Evolutionary conservation across 2,888 invertebrate genomes (phyloP), one percentile per base, ranked within the genome.

Genomic region (Drosophila peninsularis): DNA sequence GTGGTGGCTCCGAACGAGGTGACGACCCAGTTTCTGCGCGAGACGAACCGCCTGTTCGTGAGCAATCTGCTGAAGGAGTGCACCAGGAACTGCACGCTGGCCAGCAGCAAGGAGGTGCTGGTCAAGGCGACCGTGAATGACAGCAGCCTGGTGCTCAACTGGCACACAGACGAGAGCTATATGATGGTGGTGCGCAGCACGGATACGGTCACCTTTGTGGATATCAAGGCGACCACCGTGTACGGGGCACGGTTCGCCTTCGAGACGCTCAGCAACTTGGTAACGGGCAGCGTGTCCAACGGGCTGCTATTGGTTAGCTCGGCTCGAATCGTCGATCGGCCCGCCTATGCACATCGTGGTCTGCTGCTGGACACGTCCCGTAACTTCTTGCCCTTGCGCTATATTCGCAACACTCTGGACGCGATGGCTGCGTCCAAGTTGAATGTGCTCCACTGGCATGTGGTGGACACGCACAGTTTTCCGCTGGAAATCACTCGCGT

Each of bases 401-500:
- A 94, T 49, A 95, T 97, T 21, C 94, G 94, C 80, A 94, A 94
- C 75, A 96, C 96, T 50, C 93, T 91, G 27, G 96, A 98, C 82
- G 98, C 95, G 2, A 97, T 98, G 96, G 96, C 96, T 1, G 94
- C 96, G 19, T 96, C 96, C 53, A 98, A 98, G 92, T 93, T 98
- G 93, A 98, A 98, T 90, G 96, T 97, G 0, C 94, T 98, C 47
- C 98, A 98, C 90, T 98, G 98, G 98, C 97, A 97, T 90, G 95
- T 95, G 0, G 96, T 96, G 0, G 98, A 98, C 92, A 95, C 97
- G 1, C 98, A 98, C 79, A 98, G 98, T 83, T 98, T 98, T 92
- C 98, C 98, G 0, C 93, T 98, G 87, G 95, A 96, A 87, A 95
- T 96, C 0, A 93, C 93, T n/a, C 93, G 95, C 42, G 94, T 96